These are phyloP conservation scores for Calidris pygmaea DNA, from an alignment of 2,113 vertebrate genomes.

Conservation along the genomic window DNA sequence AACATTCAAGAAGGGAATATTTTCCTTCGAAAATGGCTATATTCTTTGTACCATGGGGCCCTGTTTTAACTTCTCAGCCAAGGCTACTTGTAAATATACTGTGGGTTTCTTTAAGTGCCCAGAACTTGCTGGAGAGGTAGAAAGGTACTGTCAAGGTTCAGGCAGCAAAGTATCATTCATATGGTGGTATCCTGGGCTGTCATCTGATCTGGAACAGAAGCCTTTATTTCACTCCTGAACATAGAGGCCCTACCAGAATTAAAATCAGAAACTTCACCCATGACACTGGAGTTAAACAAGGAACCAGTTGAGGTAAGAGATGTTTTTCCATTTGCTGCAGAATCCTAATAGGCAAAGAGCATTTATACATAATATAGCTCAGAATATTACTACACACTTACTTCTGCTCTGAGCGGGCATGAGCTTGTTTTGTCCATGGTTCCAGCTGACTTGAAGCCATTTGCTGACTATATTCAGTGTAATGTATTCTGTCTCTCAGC, in stretches of 20 bases:
- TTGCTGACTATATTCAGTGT: not conserved
- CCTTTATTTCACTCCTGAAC: not conserved
- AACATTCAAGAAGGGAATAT: not conserved
- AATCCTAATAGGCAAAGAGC: not conserved
- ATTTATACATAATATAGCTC: not conserved
- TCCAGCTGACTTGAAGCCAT: not conserved
- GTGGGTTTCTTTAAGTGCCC: not conserved
- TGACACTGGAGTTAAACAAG: not conserved
- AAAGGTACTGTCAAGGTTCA: not conserved
- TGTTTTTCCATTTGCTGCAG: not conserved
- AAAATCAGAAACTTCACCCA: not conserved
- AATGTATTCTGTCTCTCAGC: not conserved
- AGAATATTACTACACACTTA: fast-evolving
- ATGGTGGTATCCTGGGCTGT: not conserved
- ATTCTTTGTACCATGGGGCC: not conserved
- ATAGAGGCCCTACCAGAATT: not conserved
- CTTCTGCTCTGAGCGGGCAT: not conserved
- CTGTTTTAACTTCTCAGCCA: not conserved
- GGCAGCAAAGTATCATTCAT: not conserved
- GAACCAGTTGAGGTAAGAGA: not conserved
- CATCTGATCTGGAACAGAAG: not conserved
- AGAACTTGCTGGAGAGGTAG: not conserved
- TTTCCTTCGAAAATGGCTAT: not conserved
- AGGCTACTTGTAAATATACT: not conserved
- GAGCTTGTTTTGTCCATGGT: not conserved